Percentiles rank a stretch among this genome's conserved stretches.
Conservation (phyloP, 1,140 invertebrate species). For the Mercenaria mercenaria region DNA sequence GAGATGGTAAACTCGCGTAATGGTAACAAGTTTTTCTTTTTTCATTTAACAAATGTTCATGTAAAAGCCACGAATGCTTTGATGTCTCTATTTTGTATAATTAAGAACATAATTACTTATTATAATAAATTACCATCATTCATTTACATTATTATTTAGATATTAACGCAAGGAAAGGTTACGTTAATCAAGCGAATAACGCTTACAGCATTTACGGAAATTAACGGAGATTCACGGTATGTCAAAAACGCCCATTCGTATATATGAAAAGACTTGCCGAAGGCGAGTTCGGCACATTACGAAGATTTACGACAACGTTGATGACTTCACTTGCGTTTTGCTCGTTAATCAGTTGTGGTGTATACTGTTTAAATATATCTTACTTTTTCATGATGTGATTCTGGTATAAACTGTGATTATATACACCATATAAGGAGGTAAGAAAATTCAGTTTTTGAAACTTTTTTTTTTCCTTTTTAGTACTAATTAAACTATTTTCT, state of each 20-base stretch:
- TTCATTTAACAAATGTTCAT: neutral
- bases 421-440: no score
- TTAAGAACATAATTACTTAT: slow-evolving; percentile 14
- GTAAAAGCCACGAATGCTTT: neutral
- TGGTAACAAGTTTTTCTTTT: neutral
- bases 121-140: slow-evolving; percentile 14
- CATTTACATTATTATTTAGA: slow-evolving; percentile 9
- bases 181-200: neutral
- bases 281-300: neutral
- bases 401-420: neutral
- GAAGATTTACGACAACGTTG: neutral
- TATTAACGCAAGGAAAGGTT: neutral
- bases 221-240: neutral
- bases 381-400: neutral
- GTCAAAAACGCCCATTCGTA: slow-evolving; percentile 1
- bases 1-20: no score
- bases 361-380: neutral
- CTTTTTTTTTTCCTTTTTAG: no score
- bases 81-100: neutral
- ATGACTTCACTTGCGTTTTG: neutral
- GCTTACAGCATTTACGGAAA: neutral
- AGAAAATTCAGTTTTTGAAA: no score
- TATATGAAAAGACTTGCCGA: neutral
- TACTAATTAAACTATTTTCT: no score
- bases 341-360: neutral